phyloP scores from a whole-genome alignment of 2,797 vertebrate species.

The Lagocephalus sceleratus region DNA sequence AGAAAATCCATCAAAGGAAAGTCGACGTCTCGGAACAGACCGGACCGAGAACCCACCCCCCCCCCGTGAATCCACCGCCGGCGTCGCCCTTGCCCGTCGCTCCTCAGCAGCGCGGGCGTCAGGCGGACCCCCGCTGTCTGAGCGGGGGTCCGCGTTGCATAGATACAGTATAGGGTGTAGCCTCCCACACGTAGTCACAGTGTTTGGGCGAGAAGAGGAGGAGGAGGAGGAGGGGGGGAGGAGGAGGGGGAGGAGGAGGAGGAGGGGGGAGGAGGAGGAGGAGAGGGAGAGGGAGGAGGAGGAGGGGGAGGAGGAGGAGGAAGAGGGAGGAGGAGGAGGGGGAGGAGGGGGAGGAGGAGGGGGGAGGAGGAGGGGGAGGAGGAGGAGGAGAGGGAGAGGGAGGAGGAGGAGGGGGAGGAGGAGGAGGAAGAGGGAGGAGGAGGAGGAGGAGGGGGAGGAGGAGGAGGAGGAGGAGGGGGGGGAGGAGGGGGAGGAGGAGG shows the following conservation, averaged over 20 bases:
- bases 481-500: constrained; percentile 11
- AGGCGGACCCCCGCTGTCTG: constrained; percentile 28
- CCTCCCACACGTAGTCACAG: constrained; percentile 75
- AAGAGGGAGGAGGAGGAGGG: too few relatives aligned
- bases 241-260: too few relatives aligned
- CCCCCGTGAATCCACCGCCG: constrained; percentile 20
- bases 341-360: too few relatives aligned
- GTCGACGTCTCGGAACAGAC: constrained; percentile 33
- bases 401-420: too few relatives aligned
- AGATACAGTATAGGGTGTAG: constrained; percentile 73
- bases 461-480: neutral
- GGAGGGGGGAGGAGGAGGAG: too few relatives aligned
- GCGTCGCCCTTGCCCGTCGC: constrained; percentile 23
- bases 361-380: too few relatives aligned
- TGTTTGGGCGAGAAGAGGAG: constrained; percentile 58
- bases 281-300: neutral
- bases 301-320: too few relatives aligned
- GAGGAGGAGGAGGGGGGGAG: neutral
- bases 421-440: too few relatives aligned
- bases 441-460: neutral
- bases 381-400: too few relatives aligned
- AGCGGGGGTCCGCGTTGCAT: constrained; percentile 76
- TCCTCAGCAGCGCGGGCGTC: constrained; percentile 23
- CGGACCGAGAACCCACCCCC: constrained; percentile 23
- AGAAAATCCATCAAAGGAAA: constrained; percentile 47